phyloP scores from a whole-genome alignment of 2,888 invertebrate species.

The Drosophila ustulata region DNA sequence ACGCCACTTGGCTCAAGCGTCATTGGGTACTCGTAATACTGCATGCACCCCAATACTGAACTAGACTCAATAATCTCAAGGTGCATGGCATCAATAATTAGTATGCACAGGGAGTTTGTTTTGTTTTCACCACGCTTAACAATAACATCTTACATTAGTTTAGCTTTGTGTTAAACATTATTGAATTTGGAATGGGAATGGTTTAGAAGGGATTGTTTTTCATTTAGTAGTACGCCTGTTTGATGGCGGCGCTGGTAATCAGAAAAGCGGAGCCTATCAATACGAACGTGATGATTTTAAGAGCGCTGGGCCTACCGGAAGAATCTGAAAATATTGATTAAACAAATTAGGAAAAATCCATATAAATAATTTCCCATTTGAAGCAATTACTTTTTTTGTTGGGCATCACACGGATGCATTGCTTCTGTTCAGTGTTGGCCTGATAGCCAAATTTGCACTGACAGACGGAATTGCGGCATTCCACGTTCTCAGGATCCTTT shows the following conservation, averaged over 20 bases:
- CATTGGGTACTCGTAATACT: conserved; percentile 55
- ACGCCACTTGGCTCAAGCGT: conserved; percentile 25
- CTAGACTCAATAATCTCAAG: conserved; percentile 34
- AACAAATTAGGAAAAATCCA: neutral
- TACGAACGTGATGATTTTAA: conserved; percentile 84
- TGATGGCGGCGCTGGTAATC: conserved; percentile 84
- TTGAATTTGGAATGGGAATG: conserved; percentile 9
- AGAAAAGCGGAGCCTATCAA: conserved; percentile 84
- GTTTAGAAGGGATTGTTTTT: neutral
- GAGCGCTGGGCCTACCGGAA: conserved; percentile 85
- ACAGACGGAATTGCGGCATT: conserved; percentile 84
- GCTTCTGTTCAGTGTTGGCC: conserved; percentile 67
- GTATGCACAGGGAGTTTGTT: conserved; percentile 50
- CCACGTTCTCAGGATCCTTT: conserved; percentile 81
- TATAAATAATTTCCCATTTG: neutral
- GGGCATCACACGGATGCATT: conserved; percentile 81
- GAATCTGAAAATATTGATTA: conserved; percentile 77
- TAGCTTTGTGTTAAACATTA: conserved; percentile 19
- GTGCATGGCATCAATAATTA: conserved; percentile 28
- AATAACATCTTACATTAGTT: conserved; percentile 27
- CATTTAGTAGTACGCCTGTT: conserved; percentile 81
- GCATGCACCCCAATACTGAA: conserved; percentile 37
- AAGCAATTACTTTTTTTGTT: conserved; percentile 81
- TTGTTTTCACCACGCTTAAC: conserved; percentile 48
- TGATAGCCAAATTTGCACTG: conserved; percentile 83